These are phyloP conservation scores for Parasteatoda tepidariorum DNA, from an alignment of 1,140 invertebrate genomes.

Conservation along the genomic window DNA sequence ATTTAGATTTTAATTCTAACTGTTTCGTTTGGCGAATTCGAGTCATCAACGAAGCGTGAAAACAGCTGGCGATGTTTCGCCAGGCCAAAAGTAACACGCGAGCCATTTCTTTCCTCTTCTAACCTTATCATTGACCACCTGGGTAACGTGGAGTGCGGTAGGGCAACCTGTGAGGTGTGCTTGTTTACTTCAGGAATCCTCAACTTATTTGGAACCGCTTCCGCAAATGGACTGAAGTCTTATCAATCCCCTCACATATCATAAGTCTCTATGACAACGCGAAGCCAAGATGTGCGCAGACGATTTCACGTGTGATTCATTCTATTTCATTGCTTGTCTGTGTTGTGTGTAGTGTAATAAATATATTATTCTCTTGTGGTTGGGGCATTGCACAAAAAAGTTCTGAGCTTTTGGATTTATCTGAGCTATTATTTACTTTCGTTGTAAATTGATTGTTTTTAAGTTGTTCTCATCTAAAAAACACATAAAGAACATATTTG, in stretches of 20 bases:
- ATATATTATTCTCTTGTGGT: not conserved
- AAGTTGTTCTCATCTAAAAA: too few species aligned
- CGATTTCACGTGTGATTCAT: not conserved
- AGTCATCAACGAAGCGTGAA: not conserved
- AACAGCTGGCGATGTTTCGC: not conserved
- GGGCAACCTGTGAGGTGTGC: not conserved
- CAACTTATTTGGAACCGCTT: not conserved
- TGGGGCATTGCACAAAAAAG: not conserved
- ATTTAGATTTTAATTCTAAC: too few species aligned
- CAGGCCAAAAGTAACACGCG: not conserved
- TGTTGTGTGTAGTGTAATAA: not conserved
- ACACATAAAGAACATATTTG: too few species aligned
- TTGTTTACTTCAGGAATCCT: not conserved
- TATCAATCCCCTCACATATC: not conserved
- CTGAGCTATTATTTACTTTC: too few species aligned
- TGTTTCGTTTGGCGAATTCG: conserved; percentile 37
- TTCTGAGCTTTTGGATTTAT: not conserved
- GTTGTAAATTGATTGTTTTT: too few species aligned
- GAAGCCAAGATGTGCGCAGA: conserved; percentile 21
- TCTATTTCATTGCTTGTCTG: not conserved
- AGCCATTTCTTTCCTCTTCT: not conserved
- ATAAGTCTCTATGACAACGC: not conserved
- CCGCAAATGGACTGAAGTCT: not conserved
- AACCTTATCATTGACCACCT: conserved; percentile 51
- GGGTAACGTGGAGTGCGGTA: conserved; percentile 1